Conservation (phyloP, 2,888 invertebrate genomes). For the Noctua fimbriata region DNA sequence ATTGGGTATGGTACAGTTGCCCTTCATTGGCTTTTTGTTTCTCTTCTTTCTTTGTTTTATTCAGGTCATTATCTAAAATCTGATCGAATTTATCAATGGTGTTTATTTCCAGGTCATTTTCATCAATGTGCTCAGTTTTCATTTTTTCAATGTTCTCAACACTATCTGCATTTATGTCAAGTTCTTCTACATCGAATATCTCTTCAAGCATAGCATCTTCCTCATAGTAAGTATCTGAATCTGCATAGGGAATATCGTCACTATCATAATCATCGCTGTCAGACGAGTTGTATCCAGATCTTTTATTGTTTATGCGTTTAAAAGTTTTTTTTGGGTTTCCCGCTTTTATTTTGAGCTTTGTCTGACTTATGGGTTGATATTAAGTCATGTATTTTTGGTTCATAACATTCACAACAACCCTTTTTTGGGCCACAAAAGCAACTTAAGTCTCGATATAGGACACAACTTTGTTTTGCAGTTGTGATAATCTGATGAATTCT, state of each 20-base stretch:
- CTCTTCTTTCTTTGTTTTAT: slow-evolving; percentile 25
- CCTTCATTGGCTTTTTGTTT: slow-evolving; percentile 34
- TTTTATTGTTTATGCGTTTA: slow-evolving; percentile 42
- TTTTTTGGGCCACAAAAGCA: slow-evolving; percentile 26
- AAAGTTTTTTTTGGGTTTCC: slow-evolving; percentile 22
- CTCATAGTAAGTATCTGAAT: slow-evolving; percentile 44
- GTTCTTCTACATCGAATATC: slow-evolving; percentile 35
- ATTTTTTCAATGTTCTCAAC: slow-evolving; percentile 36
- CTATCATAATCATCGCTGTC: slow-evolving; percentile 44
- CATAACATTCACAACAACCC: too few relatives aligned
- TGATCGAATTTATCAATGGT: too few relatives aligned
- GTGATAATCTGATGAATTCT: slow-evolving; percentile 47
- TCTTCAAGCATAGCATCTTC: slow-evolving; percentile 32
- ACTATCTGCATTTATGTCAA: slow-evolving; percentile 38
- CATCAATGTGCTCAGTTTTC: slow-evolving; percentile 18
- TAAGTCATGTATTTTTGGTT: slow-evolving; percentile 43
- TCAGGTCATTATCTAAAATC: slow-evolving; percentile 38
- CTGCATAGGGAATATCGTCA: slow-evolving; percentile 44
- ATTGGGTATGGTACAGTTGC: slow-evolving; percentile 32
- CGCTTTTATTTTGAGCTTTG: not conserved
- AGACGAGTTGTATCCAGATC: slow-evolving; percentile 30
- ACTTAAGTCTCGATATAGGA: slow-evolving; percentile 43
- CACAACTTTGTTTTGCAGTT: slow-evolving; percentile 43
- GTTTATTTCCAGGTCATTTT: too few relatives aligned
- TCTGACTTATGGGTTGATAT: slow-evolving; percentile 29